phyloP scores from a whole-genome alignment of 2,797 vertebrate species.

The Odontamblyopus rebecca region DNA sequence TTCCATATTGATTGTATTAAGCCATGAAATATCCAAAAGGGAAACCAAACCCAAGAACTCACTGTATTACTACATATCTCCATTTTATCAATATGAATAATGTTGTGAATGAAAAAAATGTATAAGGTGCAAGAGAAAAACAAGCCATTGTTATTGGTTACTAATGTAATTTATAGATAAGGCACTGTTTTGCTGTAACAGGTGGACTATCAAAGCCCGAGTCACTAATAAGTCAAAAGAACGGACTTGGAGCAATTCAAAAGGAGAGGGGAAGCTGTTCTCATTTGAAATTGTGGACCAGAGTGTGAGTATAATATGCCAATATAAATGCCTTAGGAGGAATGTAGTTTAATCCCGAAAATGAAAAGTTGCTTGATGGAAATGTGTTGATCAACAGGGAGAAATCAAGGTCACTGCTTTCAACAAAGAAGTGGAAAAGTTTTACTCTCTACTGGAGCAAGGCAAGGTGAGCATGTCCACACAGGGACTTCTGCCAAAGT shows the following conservation, averaged over 20 bases:
- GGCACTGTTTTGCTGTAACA: slow-evolving; percentile 43
- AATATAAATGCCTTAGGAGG: slow-evolving; percentile 16
- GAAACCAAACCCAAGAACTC: too few relatives aligned
- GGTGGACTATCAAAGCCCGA: slow-evolving; percentile 93
- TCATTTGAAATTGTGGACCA: slow-evolving; percentile 92
- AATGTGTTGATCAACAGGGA: slow-evolving; percentile 78
- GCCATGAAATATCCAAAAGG: too few relatives aligned
- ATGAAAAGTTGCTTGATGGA: slow-evolving; percentile 25
- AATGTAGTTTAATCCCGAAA: slow-evolving; percentile 4
- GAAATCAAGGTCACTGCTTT: slow-evolving; percentile 96
- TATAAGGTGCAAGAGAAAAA: neutral
- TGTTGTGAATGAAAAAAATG: too few relatives aligned
- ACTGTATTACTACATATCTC: too few relatives aligned
- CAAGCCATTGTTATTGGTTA: neutral
- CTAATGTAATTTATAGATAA: too few relatives aligned
- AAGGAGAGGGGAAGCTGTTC: slow-evolving; percentile 93
- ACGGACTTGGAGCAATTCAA: slow-evolving; percentile 94
- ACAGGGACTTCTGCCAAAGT: too few relatives aligned
- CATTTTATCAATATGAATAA: too few relatives aligned
- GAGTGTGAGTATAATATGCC: slow-evolving; percentile 82
- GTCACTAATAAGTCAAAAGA: slow-evolving; percentile 91
- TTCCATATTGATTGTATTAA: too few relatives aligned
- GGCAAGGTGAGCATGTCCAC: slow-evolving; percentile 85
- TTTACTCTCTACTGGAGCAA: slow-evolving; percentile 90
- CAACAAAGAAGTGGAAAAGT: slow-evolving; percentile 94